Percentiles rank a stretch among this genome's conserved stretches.
Conservation (phyloP, 2,888 invertebrate genomes). For the Yponomeuta evonymella region DNA sequence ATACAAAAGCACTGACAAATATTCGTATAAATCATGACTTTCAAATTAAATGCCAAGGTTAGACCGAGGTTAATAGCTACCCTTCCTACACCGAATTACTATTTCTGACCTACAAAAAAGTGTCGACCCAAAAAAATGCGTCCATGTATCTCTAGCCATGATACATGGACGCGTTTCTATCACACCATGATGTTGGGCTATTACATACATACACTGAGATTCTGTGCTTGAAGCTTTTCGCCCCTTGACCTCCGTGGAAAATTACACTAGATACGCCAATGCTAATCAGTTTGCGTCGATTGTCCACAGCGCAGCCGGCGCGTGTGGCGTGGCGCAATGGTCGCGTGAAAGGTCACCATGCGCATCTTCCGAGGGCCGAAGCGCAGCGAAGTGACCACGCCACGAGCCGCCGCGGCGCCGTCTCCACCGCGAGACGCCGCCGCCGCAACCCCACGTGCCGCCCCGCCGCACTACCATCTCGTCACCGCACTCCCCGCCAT, state of each 20-base stretch:
- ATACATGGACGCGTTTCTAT: too few species aligned
- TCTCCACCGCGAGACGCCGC: slow-evolving; percentile 59
- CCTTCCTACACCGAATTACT: too few species aligned
- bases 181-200: too few species aligned
- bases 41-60: slow-evolving; percentile 3
- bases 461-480: slow-evolving; percentile 79
- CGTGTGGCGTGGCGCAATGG: slow-evolving; percentile 61
- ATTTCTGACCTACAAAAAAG: too few species aligned
- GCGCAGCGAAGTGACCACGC: slow-evolving; percentile 78
- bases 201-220: too few species aligned
- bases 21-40: neutral
- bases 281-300: neutral
- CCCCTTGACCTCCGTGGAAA: too few species aligned
- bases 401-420: slow-evolving; percentile 59
- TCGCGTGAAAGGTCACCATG: slow-evolving; percentile 75
- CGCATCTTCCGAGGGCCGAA: slow-evolving; percentile 80
- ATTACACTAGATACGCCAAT: neutral
- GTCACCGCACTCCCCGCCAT: slow-evolving; percentile 87
- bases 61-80: neutral
- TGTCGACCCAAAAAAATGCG: neutral
- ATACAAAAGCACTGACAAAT: neutral
- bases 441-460: slow-evolving; percentile 34
- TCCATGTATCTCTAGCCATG: too few species aligned
- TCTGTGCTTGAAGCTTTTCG: too few species aligned
- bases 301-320: slow-evolving; percentile 31